Percentiles rank a stretch among this genome's conserved stretches.
These are phyloP conservation scores for Flabesymbios commensalis DNA, from an alignment of 2,888 invertebrate genomes.

Conservation along the genomic window DNA sequence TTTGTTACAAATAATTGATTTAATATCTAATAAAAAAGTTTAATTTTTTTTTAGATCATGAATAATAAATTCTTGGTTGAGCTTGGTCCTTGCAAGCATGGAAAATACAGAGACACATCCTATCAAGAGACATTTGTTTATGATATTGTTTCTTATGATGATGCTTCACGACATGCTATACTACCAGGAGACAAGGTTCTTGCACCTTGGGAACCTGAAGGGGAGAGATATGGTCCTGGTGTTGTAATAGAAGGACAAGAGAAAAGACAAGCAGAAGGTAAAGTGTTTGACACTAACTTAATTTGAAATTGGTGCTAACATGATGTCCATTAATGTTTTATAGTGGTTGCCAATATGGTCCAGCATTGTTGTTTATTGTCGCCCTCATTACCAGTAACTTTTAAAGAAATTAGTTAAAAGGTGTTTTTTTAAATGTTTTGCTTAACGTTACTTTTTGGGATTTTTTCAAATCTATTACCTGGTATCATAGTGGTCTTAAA, in stretches of 20 bases:
- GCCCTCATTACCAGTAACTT: too few species aligned
- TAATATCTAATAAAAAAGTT: too few species aligned
- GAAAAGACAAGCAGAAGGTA: slow-evolving; percentile 32
- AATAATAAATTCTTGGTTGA: slow-evolving; percentile 52
- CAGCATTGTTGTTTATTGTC: too few species aligned
- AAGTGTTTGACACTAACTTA: neutral
- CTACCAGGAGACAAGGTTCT: slow-evolving; percentile 50
- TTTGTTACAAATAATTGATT: too few species aligned
- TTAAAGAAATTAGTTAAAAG: too few species aligned
- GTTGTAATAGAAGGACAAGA: slow-evolving; percentile 57
- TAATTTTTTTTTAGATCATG: slow-evolving; percentile 30
- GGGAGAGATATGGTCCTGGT: slow-evolving; percentile 54
- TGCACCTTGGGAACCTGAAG: slow-evolving; percentile 55
- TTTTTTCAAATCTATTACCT: too few species aligned
- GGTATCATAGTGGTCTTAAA: too few species aligned
- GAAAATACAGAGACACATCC: slow-evolving; percentile 50
- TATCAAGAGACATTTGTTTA: slow-evolving; percentile 59
- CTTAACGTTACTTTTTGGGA: too few species aligned
- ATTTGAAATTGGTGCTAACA: neutral
- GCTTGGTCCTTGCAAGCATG: slow-evolving; percentile 57
- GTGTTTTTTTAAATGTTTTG: too few species aligned
- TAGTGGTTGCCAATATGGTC: too few species aligned
- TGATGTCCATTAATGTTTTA: too few species aligned
- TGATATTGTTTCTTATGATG: slow-evolving; percentile 56
- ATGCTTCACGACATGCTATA: slow-evolving; percentile 56